Conservation (phyloP, 2,797 vertebrate species). For the Zalophus californianus region DNA sequence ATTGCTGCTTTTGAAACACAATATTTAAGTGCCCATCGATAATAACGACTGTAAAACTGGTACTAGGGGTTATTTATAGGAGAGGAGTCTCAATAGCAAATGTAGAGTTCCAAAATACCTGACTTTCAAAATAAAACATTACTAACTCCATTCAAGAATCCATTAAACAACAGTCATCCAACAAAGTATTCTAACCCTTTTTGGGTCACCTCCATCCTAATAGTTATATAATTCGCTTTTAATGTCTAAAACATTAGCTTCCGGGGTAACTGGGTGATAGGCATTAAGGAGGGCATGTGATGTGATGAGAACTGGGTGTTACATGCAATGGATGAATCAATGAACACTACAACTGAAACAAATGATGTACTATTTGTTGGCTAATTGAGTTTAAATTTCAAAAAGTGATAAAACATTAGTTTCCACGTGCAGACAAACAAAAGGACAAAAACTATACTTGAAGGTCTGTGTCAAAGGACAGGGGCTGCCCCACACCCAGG, state of each 20-base stretch:
- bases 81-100: neutral
- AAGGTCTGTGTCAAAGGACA: neutral
- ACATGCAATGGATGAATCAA: no score
- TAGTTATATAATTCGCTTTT: neutral
- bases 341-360: no score
- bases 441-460: neutral
- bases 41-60: neutral
- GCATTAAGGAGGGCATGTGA: no score
- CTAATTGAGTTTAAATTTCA: no score
- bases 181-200: neutral
- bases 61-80: neutral
- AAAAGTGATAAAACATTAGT: no score
- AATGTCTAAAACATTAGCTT: neutral
- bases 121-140: neutral
- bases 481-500: accelerated
- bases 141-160: neutral
- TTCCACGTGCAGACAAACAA: neutral
- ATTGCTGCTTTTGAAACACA: neutral
- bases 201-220: neutral
- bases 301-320: no score
- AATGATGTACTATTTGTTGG: no score
- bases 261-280: neutral
- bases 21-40: neutral
- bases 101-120: neutral
- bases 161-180: neutral